phyloP scores from a whole-genome alignment of 2,888 invertebrate species.

The Dysmachus trigonus region DNA sequence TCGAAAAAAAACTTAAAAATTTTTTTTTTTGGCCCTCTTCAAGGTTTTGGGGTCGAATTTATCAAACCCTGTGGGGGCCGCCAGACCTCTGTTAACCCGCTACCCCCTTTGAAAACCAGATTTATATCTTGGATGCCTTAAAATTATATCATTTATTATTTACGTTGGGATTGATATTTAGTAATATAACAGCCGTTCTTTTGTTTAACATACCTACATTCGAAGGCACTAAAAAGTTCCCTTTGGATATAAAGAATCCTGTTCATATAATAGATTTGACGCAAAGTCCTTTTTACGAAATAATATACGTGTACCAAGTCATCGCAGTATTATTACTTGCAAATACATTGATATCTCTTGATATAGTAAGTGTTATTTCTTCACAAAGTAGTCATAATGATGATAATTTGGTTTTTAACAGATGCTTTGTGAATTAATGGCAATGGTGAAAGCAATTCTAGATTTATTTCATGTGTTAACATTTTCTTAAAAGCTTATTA shows the following conservation, averaged over 20 bases:
- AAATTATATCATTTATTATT: neutral
- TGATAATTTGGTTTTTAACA: neutral
- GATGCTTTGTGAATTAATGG: neutral
- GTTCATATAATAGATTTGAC: neutral
- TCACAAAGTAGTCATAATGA: neutral
- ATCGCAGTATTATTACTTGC: neutral
- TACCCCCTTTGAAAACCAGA: neutral
- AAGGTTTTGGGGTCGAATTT: too few species aligned
- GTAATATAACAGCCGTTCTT: neutral
- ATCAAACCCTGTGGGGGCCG: too few species aligned
- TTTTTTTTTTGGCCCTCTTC: too few species aligned
- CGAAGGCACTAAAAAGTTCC: neutral
- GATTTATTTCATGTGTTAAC: too few species aligned
- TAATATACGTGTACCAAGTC: neutral
- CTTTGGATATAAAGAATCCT: neutral
- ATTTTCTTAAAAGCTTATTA: too few species aligned
- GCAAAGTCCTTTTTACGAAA: neutral
- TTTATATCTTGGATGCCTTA: neutral
- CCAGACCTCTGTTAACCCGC: too few species aligned
- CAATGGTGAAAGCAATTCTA: neutral
- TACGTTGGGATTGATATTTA: neutral
- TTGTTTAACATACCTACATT: neutral
- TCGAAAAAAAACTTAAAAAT: too few species aligned
- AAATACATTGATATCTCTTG: neutral
- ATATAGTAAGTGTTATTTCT: neutral